These are phyloP conservation scores for Elymnias hypermnestra DNA, from an alignment of 1,140 invertebrate genomes.

Conservation along the genomic window DNA sequence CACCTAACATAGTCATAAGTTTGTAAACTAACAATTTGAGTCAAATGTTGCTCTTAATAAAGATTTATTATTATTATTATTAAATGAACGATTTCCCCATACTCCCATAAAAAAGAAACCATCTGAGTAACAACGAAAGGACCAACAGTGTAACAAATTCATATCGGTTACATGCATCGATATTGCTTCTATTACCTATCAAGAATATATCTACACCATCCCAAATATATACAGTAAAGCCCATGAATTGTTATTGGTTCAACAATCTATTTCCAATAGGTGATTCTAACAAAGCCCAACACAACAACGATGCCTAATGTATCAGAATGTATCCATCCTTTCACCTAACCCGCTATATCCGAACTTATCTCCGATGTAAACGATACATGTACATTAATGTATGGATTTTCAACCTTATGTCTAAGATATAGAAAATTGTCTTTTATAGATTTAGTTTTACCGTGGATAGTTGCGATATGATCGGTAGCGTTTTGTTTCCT, in stretches of 20 bases:
- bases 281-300: conserved; percentile 2
- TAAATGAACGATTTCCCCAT: no score
- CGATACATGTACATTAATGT: neutral
- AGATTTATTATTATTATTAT: no score
- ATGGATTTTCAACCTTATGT: neutral
- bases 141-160: no score
- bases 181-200: neutral
- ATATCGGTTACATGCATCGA: no score
- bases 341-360: neutral
- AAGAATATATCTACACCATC: no score
- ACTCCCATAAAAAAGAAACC: no score
- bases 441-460: no score
- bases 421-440: neutral
- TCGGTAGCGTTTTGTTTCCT: conserved; percentile 1
- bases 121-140: no score
- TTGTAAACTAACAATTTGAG: no score
- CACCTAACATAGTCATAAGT: no score
- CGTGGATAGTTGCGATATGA: neutral
- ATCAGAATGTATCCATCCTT: neutral
- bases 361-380: neutral
- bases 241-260: neutral
- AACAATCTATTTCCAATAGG: conserved; percentile 2
- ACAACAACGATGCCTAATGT: neutral
- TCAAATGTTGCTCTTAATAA: no score
- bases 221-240: neutral